Evolutionary conservation across 2,888 invertebrate species (phyloP).

Genomic region (Pammene aurita): DNA sequence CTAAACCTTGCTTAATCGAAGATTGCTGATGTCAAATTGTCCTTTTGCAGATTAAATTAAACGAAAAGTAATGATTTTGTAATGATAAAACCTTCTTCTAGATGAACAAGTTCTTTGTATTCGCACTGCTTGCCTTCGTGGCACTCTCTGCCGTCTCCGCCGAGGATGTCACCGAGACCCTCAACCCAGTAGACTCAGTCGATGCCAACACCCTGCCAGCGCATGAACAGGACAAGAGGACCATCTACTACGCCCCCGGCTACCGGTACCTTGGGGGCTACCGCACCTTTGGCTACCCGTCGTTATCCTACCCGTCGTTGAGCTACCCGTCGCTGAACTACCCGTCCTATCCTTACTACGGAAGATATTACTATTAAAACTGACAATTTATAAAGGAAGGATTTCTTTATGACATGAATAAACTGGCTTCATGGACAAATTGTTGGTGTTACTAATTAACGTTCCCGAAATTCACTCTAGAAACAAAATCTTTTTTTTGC

Average conservation of each 20-base stretch:
- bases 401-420: no score
- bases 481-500: no score
- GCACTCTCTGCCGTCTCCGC: background rate
- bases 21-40: background rate
- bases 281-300: background rate
- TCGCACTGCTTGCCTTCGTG: background rate
- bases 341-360: no score
- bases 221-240: background rate
- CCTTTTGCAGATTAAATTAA: background rate
- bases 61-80: no score
- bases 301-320: no score
- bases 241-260: background rate
- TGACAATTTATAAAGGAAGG: no score
- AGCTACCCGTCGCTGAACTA: no score
- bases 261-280: conserved; percentile 2
- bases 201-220: background rate
- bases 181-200: background rate
- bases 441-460: no score
- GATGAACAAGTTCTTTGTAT: conserved; percentile 6
- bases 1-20: no score
- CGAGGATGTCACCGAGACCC: background rate
- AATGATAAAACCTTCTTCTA: background rate
- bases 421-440: no score
- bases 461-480: no score
- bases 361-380: no score